These are phyloP conservation scores for Cydia splendana DNA, from an alignment of 1,140 invertebrate species.

Conservation along the genomic window DNA sequence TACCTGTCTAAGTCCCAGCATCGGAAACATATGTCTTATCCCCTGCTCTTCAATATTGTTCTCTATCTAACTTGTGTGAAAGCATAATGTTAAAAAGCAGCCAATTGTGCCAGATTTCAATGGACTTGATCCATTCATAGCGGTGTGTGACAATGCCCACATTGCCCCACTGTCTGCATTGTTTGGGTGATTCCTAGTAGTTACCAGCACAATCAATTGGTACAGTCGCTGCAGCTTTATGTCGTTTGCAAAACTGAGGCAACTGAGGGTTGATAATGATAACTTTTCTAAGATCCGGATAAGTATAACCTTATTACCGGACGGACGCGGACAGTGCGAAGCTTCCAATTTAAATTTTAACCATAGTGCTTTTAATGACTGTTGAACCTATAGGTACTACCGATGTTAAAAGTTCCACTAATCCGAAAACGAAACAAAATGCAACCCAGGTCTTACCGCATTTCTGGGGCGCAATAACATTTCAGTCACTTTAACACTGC, in stretches of 20 bases:
- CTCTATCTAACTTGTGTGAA: not conserved
- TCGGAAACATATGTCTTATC: not conserved
- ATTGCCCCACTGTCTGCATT: conserved; percentile 44
- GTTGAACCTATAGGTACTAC: too few species aligned
- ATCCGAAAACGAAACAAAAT: too few species aligned
- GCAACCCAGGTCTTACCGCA: too few species aligned
- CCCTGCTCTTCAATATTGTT: not conserved
- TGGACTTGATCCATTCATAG: conserved; percentile 71
- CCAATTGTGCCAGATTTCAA: conserved; percentile 57
- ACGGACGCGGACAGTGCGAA: too few species aligned
- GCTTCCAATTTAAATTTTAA: too few species aligned
- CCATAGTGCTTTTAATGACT: too few species aligned
- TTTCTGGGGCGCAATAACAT: too few species aligned
- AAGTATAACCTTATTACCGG: not conserved
- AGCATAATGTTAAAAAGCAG: not conserved
- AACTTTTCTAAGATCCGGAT: not conserved
- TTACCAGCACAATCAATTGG: not conserved
- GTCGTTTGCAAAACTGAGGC: not conserved
- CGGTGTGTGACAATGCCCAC: conserved; percentile 53
- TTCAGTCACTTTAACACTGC: too few species aligned
- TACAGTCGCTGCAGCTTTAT: not conserved
- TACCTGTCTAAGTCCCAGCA: conserved; percentile 24
- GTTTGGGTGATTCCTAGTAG: conserved; percentile 39
- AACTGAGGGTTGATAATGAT: not conserved
- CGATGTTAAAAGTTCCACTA: too few species aligned